Percentiles rank a stretch among this genome's conserved stretches.
These are phyloP conservation scores for Xenus cinereus DNA, from an alignment of 2,113 vertebrate species.

Conservation along the genomic window DNA sequence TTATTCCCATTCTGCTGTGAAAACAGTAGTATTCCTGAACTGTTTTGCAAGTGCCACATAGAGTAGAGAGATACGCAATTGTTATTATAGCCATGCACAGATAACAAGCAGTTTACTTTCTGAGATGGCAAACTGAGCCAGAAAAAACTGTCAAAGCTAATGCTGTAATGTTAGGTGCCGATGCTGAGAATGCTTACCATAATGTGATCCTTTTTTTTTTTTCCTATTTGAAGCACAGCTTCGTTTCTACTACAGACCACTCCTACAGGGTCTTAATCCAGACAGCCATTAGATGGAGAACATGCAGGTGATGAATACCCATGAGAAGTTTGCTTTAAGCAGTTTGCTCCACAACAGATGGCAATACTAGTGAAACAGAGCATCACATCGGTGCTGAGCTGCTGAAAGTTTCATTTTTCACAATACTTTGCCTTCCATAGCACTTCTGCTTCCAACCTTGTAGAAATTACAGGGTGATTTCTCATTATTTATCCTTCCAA, in stretches of 20 bases:
- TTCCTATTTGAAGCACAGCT: background rate
- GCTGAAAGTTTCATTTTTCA: background rate
- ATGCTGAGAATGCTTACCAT: background rate
- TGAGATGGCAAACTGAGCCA: background rate
- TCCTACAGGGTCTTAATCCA: background rate
- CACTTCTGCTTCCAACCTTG: background rate
- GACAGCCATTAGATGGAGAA: rapidly evolving
- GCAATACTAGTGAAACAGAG: background rate
- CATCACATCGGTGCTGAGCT: background rate
- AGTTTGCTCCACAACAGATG: background rate
- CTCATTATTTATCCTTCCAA: background rate
- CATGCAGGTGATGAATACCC: background rate
- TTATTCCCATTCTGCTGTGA: background rate
- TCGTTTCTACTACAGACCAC: background rate
- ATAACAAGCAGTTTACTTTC: background rate
- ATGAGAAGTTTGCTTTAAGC: background rate
- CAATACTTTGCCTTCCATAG: background rate
- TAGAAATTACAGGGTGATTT: background rate
- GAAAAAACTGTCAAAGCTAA: background rate
- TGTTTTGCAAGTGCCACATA: background rate
- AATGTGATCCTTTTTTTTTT: background rate
- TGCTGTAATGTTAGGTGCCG: background rate
- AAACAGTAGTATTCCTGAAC: background rate
- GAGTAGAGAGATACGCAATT: background rate
- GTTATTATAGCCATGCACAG: background rate